phyloP scores from a whole-genome alignment of 2,113 vertebrate species.

The Neolamprologus brichardi region DNA sequence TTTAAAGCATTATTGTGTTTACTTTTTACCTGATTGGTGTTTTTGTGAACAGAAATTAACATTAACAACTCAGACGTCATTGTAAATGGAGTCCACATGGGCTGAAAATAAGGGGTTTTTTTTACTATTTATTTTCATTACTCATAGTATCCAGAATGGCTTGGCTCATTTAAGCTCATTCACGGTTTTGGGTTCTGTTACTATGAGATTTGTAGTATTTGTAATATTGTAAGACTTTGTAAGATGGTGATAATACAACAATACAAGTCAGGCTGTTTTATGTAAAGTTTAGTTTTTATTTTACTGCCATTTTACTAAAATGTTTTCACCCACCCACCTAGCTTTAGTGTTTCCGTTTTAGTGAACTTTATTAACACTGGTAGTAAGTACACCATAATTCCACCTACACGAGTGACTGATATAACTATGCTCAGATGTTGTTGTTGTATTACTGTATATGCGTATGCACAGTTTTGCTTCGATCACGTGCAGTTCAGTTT shows the following conservation, averaged over 20 bases:
- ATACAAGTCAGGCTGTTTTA: neutral
- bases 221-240: neutral
- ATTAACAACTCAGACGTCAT: neutral
- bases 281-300: neutral
- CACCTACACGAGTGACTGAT: neutral
- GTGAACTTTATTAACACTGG: neutral
- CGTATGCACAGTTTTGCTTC: neutral
- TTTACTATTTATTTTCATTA: neutral
- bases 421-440: neutral
- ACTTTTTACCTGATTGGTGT: neutral
- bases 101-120: accelerated
- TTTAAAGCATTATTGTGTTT: neutral
- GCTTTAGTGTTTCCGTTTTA: neutral
- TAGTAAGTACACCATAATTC: neutral
- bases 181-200: neutral
- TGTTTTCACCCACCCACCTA: neutral
- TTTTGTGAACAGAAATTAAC: neutral
- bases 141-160: neutral
- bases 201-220: neutral
- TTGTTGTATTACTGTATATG: neutral
- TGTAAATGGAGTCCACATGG: neutral
- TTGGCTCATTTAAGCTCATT: accelerated
- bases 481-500: neutral
- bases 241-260: neutral
- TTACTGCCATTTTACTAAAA: neutral